These are phyloP conservation scores for Idaea dimidiata DNA, from an alignment of 2,888 invertebrate genomes.

Conservation along the genomic window DNA sequence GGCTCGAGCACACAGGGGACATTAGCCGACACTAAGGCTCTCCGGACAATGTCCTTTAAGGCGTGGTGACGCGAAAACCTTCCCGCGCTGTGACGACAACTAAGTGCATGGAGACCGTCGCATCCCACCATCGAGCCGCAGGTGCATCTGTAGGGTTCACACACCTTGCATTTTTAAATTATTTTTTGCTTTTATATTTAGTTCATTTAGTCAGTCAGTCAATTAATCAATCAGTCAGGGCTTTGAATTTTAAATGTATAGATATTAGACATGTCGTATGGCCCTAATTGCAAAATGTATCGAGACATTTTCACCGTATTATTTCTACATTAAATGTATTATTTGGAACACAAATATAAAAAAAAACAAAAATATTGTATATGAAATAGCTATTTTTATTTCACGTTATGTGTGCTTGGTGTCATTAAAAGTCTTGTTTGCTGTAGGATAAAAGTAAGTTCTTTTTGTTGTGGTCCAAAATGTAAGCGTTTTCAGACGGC, in stretches of 20 bases:
- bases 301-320: background rate
- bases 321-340: background rate
- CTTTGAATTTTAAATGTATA: background rate
- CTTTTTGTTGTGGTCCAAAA: conserved; percentile 8
- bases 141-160: too few relatives aligned
- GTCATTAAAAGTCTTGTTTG: conserved; percentile 28
- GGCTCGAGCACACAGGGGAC: too few relatives aligned
- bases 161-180: too few relatives aligned
- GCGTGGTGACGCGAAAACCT: too few relatives aligned
- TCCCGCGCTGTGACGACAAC: too few relatives aligned
- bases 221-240: too few relatives aligned
- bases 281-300: background rate
- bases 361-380: background rate
- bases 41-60: too few relatives aligned
- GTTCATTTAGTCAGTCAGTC: too few relatives aligned
- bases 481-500: background rate
- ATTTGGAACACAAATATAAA: background rate
- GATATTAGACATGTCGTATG: background rate
- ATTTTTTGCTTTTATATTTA: too few relatives aligned
- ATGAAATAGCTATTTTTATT: background rate
- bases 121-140: too few relatives aligned
- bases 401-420: conserved; percentile 13
- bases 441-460: conserved; percentile 15
- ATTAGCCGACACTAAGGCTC: too few relatives aligned
- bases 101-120: too few relatives aligned